Evolutionary conservation across 92 coral and sea anemone species (phyloP).

Genomic region (Palythoa grandis): DNA sequence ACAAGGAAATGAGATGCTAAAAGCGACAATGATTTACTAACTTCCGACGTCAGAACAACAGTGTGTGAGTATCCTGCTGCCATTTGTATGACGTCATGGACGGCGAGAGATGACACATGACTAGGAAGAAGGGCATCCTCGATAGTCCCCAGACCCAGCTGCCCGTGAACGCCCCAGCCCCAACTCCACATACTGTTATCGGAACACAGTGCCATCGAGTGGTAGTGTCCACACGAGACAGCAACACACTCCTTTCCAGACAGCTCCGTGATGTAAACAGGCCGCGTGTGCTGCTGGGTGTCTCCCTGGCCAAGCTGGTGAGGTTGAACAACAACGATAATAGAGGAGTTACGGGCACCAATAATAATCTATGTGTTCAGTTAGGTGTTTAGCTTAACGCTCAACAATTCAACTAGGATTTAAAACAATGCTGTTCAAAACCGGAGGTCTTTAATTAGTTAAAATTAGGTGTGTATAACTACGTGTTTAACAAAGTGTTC

Average conservation of each 20-base stretch:
- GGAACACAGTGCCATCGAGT: constrained; percentile 92
- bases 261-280: constrained; percentile 92
- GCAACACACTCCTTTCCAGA: constrained; percentile 93
- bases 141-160: constrained; percentile 88
- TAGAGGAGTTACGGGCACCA: neutral
- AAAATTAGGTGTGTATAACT: no score
- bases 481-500: no score
- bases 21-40: constrained; percentile 23
- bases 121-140: constrained; percentile 90
- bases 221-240: constrained; percentile 93
- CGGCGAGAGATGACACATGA: constrained; percentile 81
- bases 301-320: constrained; percentile 94
- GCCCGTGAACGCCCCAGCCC: constrained; percentile 99
- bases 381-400: neutral
- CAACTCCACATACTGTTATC: constrained; percentile 94
- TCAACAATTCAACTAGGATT: neutral
- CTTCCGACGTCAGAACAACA: constrained; percentile 74
- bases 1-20: neutral
- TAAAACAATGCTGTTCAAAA: neutral
- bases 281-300: constrained; percentile 89
- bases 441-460: no score
- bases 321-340: neutral
- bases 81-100: constrained; percentile 72
- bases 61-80: constrained; percentile 98
- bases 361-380: neutral